phyloP scores from a whole-genome alignment of 2,797 vertebrate species.

The Alectoris magna region DNA sequence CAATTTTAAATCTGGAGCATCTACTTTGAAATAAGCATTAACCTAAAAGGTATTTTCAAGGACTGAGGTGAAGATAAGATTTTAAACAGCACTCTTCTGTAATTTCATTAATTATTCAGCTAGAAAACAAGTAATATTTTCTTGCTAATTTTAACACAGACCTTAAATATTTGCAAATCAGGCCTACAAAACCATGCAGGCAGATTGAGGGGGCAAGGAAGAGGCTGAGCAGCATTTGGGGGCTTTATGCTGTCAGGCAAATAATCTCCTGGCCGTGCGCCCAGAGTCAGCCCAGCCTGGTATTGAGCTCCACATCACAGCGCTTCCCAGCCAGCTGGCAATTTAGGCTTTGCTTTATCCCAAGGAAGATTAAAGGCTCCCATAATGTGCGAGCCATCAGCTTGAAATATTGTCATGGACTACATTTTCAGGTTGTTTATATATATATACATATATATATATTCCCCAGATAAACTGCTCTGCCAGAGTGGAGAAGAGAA shows the following conservation, averaged over 20 bases:
- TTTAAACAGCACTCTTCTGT: neutral
- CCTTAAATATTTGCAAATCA: neutral
- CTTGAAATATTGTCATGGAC: neutral
- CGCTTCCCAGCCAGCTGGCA: neutral
- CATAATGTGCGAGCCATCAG: neutral
- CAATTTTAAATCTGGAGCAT: neutral
- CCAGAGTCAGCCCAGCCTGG: neutral
- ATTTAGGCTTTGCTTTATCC: neutral
- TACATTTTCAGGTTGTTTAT: neutral
- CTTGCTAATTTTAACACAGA: neutral
- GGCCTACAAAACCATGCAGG: neutral
- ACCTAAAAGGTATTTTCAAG: neutral
- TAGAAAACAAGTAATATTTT: neutral
- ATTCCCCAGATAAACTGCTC: neutral
- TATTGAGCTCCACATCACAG: neutral
- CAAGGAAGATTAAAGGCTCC: conserved; percentile 20
- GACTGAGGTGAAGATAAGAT: accelerated
- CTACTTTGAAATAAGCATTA: neutral
- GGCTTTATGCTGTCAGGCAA: neutral
- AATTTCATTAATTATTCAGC: neutral
- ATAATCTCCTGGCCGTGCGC: neutral
- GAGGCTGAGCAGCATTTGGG: accelerated
- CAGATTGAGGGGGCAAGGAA: neutral
- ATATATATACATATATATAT: neutral
- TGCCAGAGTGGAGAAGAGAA: neutral